Base-by-base conservation (phyloP, 2,888 invertebrate species). In the Scelioninae gen. 2 region DNA sequence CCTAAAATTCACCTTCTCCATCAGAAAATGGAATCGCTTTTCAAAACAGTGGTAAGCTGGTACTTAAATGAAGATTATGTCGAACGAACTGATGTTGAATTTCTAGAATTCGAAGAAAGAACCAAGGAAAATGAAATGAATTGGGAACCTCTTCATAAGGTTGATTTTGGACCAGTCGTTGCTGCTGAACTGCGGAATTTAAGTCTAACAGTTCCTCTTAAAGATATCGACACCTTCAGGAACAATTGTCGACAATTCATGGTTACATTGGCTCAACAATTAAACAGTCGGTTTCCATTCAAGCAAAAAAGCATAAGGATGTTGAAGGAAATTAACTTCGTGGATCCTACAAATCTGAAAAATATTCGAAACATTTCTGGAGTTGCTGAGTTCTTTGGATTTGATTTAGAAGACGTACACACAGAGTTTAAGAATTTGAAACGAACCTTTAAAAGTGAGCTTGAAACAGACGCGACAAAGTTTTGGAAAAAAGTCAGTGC, bases 1-100 rank as follows among this genome's bases (percentile, higher is more conserved):
- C 73, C 74, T 1, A 75, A 76, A 57, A 63, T 77, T 16, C 65
- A 75, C 50, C 16, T 73, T 10, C 45, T 78, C 10, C 53, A 76
- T 55, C 31, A 35, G 10, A 72, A 67, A 25, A 74, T 74, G 57
- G 67, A 70, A 48, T 31, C 57, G 19, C 16, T 71, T 0, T 48
- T 74, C 0, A 67, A 74, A 67, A 71, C 45, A 1, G 33, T 71
- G 7, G 57, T 74, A 0, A 7, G 46, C 2, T 63, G 52, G 22
- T 74, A 74, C 45, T 28, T 74, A 19, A 41, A 70, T 2, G 73
- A 73, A 33, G 69, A 74, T 37, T 74, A 70, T 7, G 74, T 69
- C 0, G 68, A 73, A 4, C 25, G 46, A 43, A 63, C 57, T 5
- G 68, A 73, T 15, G n/a, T 25, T 9, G 63, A 73, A 41, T 57